phyloP scores from a whole-genome alignment of 2,888 invertebrate species.

The Brachypalpus laphriformis region DNA sequence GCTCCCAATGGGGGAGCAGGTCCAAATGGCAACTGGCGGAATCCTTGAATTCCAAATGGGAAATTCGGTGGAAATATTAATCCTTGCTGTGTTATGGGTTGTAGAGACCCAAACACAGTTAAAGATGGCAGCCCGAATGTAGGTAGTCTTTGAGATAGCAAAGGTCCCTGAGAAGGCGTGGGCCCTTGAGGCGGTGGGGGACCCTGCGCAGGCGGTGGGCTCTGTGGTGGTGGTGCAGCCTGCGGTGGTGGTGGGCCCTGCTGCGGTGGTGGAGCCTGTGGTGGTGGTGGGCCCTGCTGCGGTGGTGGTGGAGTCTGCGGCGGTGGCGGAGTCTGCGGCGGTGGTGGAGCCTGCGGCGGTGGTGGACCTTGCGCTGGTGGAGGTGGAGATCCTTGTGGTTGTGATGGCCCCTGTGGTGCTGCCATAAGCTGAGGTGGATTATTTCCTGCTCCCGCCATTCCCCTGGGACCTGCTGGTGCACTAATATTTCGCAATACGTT shows the following conservation, averaged over 20 bases:
- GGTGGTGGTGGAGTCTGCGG: conserved; percentile 1
- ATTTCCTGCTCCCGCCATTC: background rate
- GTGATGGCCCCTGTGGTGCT: background rate
- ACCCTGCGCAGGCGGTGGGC: conserved; percentile 10
- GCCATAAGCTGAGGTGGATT: background rate
- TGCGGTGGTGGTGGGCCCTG: conserved; percentile 3
- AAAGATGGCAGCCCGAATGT: conserved; percentile 15
- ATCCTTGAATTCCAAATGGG: conserved; percentile 56
- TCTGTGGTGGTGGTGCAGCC: conserved; percentile 7
- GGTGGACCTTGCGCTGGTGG: background rate
- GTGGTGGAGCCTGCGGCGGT: background rate
- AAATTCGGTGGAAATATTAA: conserved; percentile 51
- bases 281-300: background rate
- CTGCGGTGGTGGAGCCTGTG: background rate
- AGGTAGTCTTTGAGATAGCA: background rate
- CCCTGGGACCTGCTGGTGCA: background rate
- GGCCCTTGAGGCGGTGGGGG: background rate
- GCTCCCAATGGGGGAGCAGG: conserved; percentile 58
- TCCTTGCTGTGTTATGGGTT: background rate
- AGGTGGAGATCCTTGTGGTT: too few relatives aligned
- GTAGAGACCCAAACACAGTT: conserved; percentile 11
- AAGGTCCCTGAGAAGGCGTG: background rate
- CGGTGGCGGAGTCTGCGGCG: background rate
- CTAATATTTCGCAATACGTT: conserved; percentile 28
- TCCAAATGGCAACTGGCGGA: conserved; percentile 57